Evolutionary conservation across 2,888 invertebrate species (phyloP).

Genomic region (Phyllotreta striolata): DNA sequence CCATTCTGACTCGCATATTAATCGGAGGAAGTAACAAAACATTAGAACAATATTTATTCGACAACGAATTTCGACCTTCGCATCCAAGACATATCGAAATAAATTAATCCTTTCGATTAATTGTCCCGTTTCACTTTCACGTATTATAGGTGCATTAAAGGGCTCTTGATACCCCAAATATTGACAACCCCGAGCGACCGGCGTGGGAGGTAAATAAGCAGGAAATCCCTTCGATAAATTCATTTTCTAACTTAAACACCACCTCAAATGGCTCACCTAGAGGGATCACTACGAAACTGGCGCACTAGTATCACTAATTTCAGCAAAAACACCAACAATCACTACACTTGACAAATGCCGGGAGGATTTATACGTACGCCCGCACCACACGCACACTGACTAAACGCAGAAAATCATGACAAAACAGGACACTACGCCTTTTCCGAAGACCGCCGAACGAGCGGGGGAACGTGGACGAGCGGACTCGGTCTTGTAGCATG

Average conservation of each 20-base stretch:
- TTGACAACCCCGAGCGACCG: slow-evolving; percentile 38
- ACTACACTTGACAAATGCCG: slow-evolving; percentile 31
- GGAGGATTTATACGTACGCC: slow-evolving; percentile 27
- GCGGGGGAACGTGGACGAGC: slow-evolving; percentile 28
- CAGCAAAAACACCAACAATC: slow-evolving; percentile 35
- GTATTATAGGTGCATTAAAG: slow-evolving; percentile 8
- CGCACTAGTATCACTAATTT: slow-evolving; percentile 32
- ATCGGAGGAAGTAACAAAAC: slow-evolving; percentile 31
- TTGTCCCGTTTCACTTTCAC: slow-evolving; percentile 6
- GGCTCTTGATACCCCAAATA: slow-evolving; percentile 27
- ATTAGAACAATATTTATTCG: slow-evolving; percentile 13
- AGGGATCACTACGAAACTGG: slow-evolving; percentile 26
- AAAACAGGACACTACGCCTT: slow-evolving; percentile 33
- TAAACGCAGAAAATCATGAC: slow-evolving; percentile 36
- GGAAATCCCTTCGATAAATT: slow-evolving; percentile 9
- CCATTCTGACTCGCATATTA: slow-evolving; percentile 25
- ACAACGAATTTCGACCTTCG: slow-evolving; percentile 7
- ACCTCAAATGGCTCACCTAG: slow-evolving; percentile 32
- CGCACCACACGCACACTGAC: slow-evolving; percentile 39
- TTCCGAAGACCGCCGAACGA: slow-evolving; percentile 28
- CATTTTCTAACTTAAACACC: slow-evolving; percentile 26
- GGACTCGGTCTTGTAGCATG: slow-evolving; percentile 5
- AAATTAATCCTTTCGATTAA: not conserved
- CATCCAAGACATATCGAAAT: not conserved
- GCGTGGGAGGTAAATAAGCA: slow-evolving; percentile 38